Conservation (phyloP, 2,888 invertebrate genomes). For the Pseudococcus longispinus region DNA sequence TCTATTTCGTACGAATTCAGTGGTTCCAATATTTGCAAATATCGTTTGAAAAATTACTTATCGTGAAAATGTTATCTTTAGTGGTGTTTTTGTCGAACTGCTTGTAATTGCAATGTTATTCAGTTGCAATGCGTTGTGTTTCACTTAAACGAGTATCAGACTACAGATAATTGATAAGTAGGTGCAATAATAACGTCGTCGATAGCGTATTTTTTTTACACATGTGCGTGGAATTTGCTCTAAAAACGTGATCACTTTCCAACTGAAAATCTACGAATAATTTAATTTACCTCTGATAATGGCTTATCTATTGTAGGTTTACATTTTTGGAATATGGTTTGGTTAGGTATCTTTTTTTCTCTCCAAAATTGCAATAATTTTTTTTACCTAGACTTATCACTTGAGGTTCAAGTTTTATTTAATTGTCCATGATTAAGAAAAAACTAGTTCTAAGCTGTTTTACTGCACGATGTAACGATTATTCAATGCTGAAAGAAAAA, state of each 20-base stretch:
- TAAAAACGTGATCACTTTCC: not conserved
- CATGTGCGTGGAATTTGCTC: not conserved
- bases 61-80: not conserved
- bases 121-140: not conserved
- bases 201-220: too few relatives aligned
- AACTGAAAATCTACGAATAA: not conserved
- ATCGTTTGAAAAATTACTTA: not conserved
- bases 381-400: not conserved
- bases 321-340: too few relatives aligned
- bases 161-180: too few relatives aligned
- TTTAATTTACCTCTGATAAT: not conserved
- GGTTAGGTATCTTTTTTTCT: too few relatives aligned
- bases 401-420: not conserved
- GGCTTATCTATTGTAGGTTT: not conserved
- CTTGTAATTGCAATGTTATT: conserved; percentile 2
- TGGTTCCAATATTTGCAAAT: not conserved
- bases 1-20: not conserved
- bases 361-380: too few relatives aligned
- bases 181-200: too few relatives aligned
- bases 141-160: not conserved
- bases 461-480: not conserved
- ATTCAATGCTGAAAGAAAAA: not conserved
- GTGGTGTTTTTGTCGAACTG: not conserved
- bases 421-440: not conserved
- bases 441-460: conserved; percentile 12